Percentiles rank a stretch among this genome's conserved stretches.
Conservation (phyloP, 2,113 vertebrate genomes). For the Leucoraja erinaceus region DNA sequence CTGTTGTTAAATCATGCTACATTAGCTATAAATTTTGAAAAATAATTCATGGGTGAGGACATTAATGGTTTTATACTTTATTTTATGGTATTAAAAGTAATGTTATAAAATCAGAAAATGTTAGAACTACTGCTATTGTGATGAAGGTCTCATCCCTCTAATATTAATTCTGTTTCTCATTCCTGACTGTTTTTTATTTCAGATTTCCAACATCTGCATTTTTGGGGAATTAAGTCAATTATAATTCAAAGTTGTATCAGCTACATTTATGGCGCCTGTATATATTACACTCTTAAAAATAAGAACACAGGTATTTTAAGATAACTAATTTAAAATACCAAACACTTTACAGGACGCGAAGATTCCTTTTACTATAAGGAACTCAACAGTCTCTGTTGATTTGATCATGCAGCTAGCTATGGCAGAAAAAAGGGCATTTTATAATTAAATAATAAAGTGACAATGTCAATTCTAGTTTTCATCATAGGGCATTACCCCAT, state of each 20-base stretch:
- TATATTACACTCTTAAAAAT: neutral
- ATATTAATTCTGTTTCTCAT: too few relatives aligned
- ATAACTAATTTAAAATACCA: neutral
- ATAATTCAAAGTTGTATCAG: neutral
- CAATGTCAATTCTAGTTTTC: neutral
- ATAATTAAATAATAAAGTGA: neutral
- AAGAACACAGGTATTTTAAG: neutral
- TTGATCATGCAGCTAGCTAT: neutral
- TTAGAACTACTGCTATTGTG: too few relatives aligned
- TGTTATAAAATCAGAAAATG: too few relatives aligned
- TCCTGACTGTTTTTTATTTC: too few relatives aligned
- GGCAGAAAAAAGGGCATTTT: neutral
- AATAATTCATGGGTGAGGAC: neutral
- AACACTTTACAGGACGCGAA: neutral
- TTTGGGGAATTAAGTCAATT: neutral
- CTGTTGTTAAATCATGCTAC: neutral
- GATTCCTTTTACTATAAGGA: neutral
- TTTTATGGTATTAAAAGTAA: neutral
- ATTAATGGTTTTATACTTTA: neutral
- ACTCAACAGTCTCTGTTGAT: neutral
- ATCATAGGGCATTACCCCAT: neutral
- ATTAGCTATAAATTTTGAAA: conserved; percentile 19
- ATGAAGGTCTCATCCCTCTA: too few relatives aligned
- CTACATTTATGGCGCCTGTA: neutral
- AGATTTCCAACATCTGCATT: too few relatives aligned